These are phyloP conservation scores for Apodemus sylvaticus DNA, from an alignment of 2,113 vertebrate species.

Conservation along the genomic window DNA sequence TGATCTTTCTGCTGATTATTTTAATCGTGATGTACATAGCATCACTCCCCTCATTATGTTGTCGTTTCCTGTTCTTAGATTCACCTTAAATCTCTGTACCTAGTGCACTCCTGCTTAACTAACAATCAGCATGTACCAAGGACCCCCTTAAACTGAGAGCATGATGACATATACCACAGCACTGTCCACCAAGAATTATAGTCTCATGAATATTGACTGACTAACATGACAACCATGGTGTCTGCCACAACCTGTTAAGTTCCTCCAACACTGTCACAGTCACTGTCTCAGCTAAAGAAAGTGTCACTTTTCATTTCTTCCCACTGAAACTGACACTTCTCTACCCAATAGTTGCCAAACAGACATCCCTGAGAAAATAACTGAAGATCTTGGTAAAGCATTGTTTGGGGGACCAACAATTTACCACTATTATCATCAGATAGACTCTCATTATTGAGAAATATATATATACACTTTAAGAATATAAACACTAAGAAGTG, in stretches of 20 bases:
- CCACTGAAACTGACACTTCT: neutral
- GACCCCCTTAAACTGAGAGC: too few relatives aligned
- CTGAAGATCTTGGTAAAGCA: neutral
- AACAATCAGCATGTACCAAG: neutral
- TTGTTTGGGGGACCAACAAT: neutral
- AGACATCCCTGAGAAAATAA: neutral
- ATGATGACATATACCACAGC: neutral
- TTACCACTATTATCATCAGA: neutral
- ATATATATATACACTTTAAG: neutral
- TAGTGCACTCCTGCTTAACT: neutral
- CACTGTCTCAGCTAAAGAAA: neutral
- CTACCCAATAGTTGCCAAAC: neutral
- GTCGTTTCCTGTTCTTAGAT: neutral
- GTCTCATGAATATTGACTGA: neutral
- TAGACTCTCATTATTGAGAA: neutral
- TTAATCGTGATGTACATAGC: neutral
- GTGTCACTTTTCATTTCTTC: neutral
- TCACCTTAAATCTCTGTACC: neutral
- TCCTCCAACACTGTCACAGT: neutral
- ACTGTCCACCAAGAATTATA: neutral
- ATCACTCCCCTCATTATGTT: too few relatives aligned
- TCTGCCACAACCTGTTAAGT: too few relatives aligned
- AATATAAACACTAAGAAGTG: neutral
- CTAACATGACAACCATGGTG: neutral
- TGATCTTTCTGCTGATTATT: neutral